Conservation (phyloP, 2,797 vertebrate genomes). For the Pipistrellus pipistrellus region DNA sequence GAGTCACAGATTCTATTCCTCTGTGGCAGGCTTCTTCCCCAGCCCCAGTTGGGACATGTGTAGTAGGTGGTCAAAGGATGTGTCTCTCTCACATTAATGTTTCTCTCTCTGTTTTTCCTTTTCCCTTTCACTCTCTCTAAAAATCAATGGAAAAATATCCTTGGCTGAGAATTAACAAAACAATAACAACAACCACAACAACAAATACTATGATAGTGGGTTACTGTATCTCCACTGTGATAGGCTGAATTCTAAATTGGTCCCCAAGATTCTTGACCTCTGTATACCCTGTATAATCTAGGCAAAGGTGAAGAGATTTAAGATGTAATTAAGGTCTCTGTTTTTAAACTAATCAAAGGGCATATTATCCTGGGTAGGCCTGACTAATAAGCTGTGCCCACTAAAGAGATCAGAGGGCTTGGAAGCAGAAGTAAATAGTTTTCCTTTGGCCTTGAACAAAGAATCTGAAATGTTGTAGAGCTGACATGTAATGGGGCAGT, state of each 20-base stretch:
- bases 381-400: neutral
- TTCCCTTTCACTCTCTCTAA: no score
- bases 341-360: constrained; percentile 25
- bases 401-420: neutral
- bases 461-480: neutral
- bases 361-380: neutral
- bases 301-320: neutral
- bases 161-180: no score
- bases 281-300: neutral
- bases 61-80: no score
- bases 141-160: no score
- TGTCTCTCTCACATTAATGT: no score
- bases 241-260: neutral
- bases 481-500: neutral
- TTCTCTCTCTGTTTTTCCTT: no score
- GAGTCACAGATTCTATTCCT: no score
- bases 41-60: no score
- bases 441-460: neutral
- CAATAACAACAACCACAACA: no score
- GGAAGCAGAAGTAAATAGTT: neutral
- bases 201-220: neutral
- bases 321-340: neutral
- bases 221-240: neutral
- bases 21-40: no score
- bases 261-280: neutral